Conservation (phyloP, 2,888 invertebrate genomes). For the Rhamphomyia laevipes region DNA sequence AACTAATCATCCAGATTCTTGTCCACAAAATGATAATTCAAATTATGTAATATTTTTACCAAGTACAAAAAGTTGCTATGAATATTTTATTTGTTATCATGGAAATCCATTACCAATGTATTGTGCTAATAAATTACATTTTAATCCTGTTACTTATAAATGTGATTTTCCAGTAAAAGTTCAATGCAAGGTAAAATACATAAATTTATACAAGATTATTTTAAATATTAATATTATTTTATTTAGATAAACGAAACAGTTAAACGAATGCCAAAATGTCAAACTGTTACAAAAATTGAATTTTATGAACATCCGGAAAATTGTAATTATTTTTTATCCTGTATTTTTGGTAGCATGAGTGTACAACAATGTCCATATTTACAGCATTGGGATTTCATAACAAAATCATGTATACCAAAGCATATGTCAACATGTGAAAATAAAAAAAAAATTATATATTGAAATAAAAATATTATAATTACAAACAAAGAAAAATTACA, state of each 20-base stretch:
- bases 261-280: slow-evolving; percentile 20
- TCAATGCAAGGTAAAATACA: slow-evolving; percentile 23
- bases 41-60: slow-evolving; percentile 22
- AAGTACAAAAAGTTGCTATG: slow-evolving; percentile 24
- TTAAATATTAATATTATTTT: neutral
- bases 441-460: neutral
- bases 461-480: neutral
- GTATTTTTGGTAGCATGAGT: slow-evolving; percentile 26
- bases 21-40: slow-evolving; percentile 23
- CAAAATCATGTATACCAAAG: slow-evolving; percentile 22
- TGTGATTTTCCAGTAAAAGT: slow-evolving; percentile 28
- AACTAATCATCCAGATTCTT: slow-evolving; percentile 11
- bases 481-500: neutral
- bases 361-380: slow-evolving; percentile 32
- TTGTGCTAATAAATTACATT: slow-evolving; percentile 27
- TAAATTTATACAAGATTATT: neutral
- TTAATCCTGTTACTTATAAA: slow-evolving; percentile 22
- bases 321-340: slow-evolving; percentile 31
- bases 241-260: slow-evolving; percentile 16
- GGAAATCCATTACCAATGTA: slow-evolving; percentile 23
- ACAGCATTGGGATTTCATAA: slow-evolving; percentile 29
- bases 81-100: slow-evolving; percentile 29
- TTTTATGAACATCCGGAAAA: slow-evolving; percentile 28
- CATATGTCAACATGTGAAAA: slow-evolving; percentile 21
- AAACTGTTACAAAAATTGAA: slow-evolving; percentile 19